phyloP scores from a whole-genome alignment of 2,888 invertebrate species.

The Minunthozetes semirufus region DNA sequence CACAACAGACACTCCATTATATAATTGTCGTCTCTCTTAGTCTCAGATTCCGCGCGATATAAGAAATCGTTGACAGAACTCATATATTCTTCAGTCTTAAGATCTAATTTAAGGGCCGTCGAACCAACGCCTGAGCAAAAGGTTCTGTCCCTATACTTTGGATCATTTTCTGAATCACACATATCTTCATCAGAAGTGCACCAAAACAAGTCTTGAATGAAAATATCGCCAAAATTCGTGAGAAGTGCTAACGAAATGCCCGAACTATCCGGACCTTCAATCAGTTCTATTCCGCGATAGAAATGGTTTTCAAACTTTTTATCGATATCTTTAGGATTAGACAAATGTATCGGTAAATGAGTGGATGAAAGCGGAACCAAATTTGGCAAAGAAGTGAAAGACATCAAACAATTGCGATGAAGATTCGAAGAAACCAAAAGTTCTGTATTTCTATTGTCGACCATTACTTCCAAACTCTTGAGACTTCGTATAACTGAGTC shows the following conservation, averaged over 20 bases:
- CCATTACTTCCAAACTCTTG: background rate
- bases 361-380: background rate
- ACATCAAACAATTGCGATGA: slow-evolving; percentile 5
- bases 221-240: slow-evolving; percentile 10
- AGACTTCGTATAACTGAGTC: background rate
- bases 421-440: background rate
- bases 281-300: background rate
- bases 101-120: background rate
- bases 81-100: background rate
- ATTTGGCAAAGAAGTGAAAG: background rate
- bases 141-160: background rate
- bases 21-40: background rate
- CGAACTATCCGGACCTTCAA: background rate
- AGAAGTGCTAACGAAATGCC: background rate
- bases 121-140: background rate
- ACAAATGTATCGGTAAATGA: slow-evolving; percentile 10
- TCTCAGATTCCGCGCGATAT: background rate
- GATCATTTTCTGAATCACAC: background rate
- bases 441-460: background rate
- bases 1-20: background rate
- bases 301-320: background rate
- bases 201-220: slow-evolving; percentile 3
- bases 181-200: background rate
- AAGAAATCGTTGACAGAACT: background rate
- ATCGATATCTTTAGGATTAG: slow-evolving; percentile 14